Evolutionary conservation across 1,140 invertebrate species (phyloP), one percentile per base, ranked within the genome.

Genomic region (Heliconius melpomene): DNA sequence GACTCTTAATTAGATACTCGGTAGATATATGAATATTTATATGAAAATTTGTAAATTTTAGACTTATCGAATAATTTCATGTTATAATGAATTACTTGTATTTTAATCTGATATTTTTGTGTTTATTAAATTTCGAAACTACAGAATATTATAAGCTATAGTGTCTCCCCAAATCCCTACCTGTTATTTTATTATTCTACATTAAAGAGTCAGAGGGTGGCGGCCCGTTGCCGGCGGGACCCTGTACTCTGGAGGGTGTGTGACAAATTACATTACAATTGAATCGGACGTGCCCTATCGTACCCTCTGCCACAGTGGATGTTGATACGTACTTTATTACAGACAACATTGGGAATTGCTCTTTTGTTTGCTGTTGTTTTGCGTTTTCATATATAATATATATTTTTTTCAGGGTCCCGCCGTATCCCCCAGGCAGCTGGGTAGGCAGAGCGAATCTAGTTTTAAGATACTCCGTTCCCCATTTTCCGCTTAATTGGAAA

Each of bases 191-290:
- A 75, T 66, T 50, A 72, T 72, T 54, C 29, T 54, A 7, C 54
- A 46, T 74, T 79, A 75, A 54, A 82, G 77, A 40, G 60, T 29
- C 18, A 77, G 50, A 73, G 79, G 78, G 74, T 72, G 74, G 52
- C 32, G 2, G 46, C 7, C 54, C 20, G 54, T n/a, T 9, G 50
- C 36, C 16, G 52, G 32, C 46, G 23, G n/a, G 23, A 13, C 60
- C 18, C 60, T 23, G 3, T 57, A 23, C 9, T 66, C 60, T 29
- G 26, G 66, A 81, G 79, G 83, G 78, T 50, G 78, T 70, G 81
- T 91, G 89, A 91, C 88, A 91, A 91, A 91, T 91, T 90, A 83
- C 83, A 60, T 82, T 85, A 85, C 86, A 89, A 91, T 91, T 89
- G 89, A 83, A 88, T 79, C 72, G 79, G 89, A 91, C 89, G 76